A percentile compares a stretch with the other conserved stretches of the same genome.
Conservation (phyloP, 2,113 vertebrate genomes). For the Atrichornis clamosus region DNA sequence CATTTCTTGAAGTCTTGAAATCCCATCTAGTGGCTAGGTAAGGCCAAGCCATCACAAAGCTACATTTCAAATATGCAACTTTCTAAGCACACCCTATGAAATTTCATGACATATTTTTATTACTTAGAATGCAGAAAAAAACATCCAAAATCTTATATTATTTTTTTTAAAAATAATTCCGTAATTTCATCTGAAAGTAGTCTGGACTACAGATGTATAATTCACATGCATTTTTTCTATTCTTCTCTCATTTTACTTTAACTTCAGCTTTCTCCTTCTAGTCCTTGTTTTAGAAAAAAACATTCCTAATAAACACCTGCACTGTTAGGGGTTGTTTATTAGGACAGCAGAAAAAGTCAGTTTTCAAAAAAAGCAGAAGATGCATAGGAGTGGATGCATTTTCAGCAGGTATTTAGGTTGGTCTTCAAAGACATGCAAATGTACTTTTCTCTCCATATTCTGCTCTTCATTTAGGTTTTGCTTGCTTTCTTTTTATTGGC, state of each 20-base stretch:
- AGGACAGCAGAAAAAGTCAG: neutral
- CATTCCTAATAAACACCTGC: neutral
- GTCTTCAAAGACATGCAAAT: conserved; percentile 20
- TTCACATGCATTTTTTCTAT: neutral
- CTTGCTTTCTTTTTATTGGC: neutral
- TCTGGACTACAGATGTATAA: neutral
- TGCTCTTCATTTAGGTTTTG: neutral
- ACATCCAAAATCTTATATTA: neutral
- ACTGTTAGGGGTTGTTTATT: neutral
- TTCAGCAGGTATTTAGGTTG: conserved; percentile 8
- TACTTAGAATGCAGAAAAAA: neutral
- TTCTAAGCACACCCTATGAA: neutral
- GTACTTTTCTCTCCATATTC: neutral
- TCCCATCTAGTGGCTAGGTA: neutral
- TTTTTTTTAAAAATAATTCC: neutral
- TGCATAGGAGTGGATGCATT: neutral
- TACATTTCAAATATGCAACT: neutral
- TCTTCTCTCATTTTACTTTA: neutral
- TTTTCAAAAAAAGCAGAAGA: neutral
- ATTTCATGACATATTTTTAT: neutral
- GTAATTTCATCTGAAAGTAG: neutral
- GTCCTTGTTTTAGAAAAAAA: neutral
- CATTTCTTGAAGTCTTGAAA: neutral
- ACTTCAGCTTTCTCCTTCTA: neutral
- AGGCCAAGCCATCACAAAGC: neutral